Conservation (phyloP, 35 echinoderm and acorn worm species). For the Antedon bifida region DNA sequence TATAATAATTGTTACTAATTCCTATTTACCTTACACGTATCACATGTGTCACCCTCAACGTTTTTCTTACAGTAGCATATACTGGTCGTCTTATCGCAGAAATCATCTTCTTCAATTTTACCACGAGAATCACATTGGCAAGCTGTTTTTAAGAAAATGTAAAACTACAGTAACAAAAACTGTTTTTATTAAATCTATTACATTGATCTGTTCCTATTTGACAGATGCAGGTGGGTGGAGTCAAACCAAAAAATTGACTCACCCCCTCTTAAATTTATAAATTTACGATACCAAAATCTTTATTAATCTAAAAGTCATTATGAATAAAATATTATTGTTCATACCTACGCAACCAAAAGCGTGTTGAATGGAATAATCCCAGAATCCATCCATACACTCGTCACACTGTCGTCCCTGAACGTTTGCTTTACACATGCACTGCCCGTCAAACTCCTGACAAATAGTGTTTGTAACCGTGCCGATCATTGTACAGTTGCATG, state of each 20-base stretch:
- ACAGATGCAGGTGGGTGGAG: too few species aligned
- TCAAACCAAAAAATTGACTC: too few species aligned
- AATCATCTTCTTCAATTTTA: conserved; percentile 40
- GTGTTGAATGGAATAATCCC: conserved; percentile 34
- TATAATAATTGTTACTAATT: too few species aligned
- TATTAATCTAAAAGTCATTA: too few species aligned
- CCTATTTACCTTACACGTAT: conserved; percentile 45
- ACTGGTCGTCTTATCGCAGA: conserved; percentile 71
- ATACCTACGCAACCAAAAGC: conserved; percentile 58
- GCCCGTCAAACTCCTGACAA: conserved; percentile 60
- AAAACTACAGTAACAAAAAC: too few species aligned
- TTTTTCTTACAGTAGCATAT: conserved; percentile 86
- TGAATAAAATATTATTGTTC: too few species aligned
- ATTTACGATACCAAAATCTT: too few species aligned
- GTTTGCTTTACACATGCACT: conserved; percentile 60
- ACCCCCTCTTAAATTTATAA: too few species aligned
- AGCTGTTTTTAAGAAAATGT: conserved; percentile 2
- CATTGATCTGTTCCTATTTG: too few species aligned
- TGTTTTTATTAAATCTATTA: too few species aligned
- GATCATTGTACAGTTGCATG: conserved; percentile 45
- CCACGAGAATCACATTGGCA: conserved; percentile 58
- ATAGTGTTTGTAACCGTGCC: conserved; percentile 36
- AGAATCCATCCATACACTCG: conserved; percentile 65
- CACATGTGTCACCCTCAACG: conserved; percentile 48
- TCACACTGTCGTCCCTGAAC: conserved; percentile 59